phyloP scores from a whole-genome alignment of 2,113 vertebrate species.

The Hemibagrus wyckioides region DNA sequence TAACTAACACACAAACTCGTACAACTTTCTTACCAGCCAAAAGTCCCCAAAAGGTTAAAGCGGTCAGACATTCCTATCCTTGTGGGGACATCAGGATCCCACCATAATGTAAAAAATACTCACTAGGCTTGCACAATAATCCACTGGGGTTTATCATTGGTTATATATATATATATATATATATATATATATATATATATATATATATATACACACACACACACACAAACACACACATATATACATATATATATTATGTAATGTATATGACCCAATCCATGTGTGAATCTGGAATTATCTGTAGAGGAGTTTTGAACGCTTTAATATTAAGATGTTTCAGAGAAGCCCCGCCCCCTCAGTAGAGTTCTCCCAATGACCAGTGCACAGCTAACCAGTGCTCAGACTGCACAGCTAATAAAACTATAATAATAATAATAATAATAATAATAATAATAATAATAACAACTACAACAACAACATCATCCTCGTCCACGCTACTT shows the following conservation, averaged over 20 bases:
- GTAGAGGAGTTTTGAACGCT: not conserved
- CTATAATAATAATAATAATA: too few relatives aligned
- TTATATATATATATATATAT: not conserved
- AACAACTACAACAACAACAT: too few relatives aligned
- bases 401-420: not conserved
- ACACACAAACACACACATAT: too few relatives aligned
- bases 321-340: not conserved
- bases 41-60: not conserved
- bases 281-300: not conserved
- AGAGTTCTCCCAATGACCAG: not conserved
- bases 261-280: not conserved
- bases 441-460: too few relatives aligned
- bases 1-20: not conserved
- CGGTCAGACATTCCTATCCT: not conserved
- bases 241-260: too few relatives aligned
- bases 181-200: too few relatives aligned
- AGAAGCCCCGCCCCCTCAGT: not conserved
- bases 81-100: not conserved
- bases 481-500: not conserved
- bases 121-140: not conserved
- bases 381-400: too few relatives aligned
- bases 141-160: not conserved
- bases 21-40: not conserved
- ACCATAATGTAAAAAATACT: too few relatives aligned
- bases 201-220: too few relatives aligned